A percentile compares a stretch with the other conserved stretches of the same genome.
These are phyloP conservation scores for Cepaea nemoralis DNA, from an alignment of 1,140 invertebrate species.

Conservation along the genomic window DNA sequence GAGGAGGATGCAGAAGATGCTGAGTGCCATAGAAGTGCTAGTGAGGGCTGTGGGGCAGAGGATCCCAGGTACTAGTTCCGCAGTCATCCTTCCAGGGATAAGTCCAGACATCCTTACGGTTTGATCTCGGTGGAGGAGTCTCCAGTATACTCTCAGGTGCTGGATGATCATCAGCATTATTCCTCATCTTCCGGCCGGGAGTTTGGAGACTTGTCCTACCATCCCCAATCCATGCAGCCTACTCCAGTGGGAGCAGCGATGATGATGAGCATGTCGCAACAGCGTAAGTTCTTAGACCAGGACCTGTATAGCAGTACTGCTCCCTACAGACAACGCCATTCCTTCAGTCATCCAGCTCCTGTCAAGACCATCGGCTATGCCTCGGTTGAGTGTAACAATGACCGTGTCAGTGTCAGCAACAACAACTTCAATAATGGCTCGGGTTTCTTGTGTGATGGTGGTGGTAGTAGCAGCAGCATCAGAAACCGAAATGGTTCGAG, in stretches of 20 bases:
- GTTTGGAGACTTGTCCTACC: conserved; percentile 16
- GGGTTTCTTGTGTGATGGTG: background rate
- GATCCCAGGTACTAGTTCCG: background rate
- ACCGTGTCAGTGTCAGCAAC: background rate
- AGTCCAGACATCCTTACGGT: conserved; percentile 28
- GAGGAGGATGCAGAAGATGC: background rate
- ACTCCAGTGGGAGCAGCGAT: background rate
- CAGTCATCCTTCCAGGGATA: background rate
- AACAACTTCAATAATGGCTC: background rate
- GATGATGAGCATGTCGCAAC: background rate
- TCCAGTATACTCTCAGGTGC: conserved; percentile 15
- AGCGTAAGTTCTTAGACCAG: conserved; percentile 46
- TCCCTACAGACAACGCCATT: conserved; percentile 36
- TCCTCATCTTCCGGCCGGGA: background rate
- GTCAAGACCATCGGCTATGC: conserved; percentile 37
- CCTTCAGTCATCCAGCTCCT: conserved; percentile 30
- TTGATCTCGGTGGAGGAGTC: conserved; percentile 39
- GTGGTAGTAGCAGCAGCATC: background rate
- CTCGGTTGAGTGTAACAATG: conserved; percentile 40
- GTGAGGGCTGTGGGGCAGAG: background rate
- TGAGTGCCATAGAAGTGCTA: background rate
- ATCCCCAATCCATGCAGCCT: background rate
- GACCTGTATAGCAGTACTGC: conserved; percentile 45
- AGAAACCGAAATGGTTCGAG: background rate
- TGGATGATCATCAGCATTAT: conserved; percentile 12